phyloP scores from a whole-genome alignment of 1,140 invertebrate genomes.

The Drosophila chauvacae region DNA sequence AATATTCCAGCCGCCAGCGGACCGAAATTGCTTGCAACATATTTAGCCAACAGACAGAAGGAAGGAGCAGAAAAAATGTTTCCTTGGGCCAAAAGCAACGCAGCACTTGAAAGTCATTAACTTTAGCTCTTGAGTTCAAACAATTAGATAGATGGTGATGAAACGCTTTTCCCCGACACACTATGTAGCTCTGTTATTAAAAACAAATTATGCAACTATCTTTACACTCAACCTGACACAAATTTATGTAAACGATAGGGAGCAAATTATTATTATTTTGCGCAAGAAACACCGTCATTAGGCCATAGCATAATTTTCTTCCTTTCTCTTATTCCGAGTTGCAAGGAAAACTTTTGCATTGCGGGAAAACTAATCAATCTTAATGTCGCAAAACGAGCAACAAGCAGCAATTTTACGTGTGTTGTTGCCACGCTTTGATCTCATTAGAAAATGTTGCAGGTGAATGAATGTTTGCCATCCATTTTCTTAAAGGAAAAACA shows the following conservation, averaged over 20 bases:
- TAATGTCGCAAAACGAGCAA: conserved; percentile 61
- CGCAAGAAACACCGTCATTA: conserved; percentile 50
- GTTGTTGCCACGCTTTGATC: conserved; percentile 68
- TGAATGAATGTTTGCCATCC: conserved; percentile 72
- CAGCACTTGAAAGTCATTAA: conserved; percentile 56
- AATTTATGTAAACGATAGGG: conserved; percentile 72
- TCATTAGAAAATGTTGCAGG: conserved; percentile 82
- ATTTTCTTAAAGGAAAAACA: conserved; percentile 45
- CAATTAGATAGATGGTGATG: conserved; percentile 56
- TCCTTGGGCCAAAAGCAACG: conserved; percentile 30
- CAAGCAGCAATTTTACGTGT: conserved; percentile 63
- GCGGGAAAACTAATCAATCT: conserved; percentile 78
- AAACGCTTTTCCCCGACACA: conserved; percentile 56
- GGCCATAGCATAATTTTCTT: conserved; percentile 35
- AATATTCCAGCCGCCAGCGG: conserved; percentile 51
- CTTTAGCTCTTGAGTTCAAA: conserved; percentile 43
- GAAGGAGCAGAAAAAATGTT: conserved; percentile 42
- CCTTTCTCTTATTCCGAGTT: conserved; percentile 5
- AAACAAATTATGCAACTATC: conserved; percentile 68
- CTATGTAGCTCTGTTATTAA: conserved; percentile 71
- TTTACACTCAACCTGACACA: conserved; percentile 42
- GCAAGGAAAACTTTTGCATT: conserved; percentile 63
- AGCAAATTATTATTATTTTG: conserved; percentile 35
- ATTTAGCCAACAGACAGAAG: conserved; percentile 53
- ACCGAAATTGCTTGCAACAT: conserved; percentile 58